Evolutionary conservation across 1,140 invertebrate genomes (phyloP).

Genomic region (Trachymyrmex septentrionalis): DNA sequence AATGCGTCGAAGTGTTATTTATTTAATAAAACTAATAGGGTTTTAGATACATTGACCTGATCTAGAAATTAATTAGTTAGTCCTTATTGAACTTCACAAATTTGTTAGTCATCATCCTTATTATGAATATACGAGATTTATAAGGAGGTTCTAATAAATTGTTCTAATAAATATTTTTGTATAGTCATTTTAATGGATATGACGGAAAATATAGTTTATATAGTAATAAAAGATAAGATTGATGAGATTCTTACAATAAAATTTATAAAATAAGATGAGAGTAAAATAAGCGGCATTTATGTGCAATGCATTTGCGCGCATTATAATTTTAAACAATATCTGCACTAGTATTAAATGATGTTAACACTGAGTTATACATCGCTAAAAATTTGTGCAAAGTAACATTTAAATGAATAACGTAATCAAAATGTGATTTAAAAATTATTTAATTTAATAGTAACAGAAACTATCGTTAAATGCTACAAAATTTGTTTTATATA

Average conservation of each 20-base stretch:
- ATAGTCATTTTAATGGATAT: too few species aligned
- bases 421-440: neutral
- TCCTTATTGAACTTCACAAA: slow-evolving; percentile 27
- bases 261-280: neutral
- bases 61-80: slow-evolving; percentile 67
- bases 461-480: neutral
- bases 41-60: neutral
- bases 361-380: neutral
- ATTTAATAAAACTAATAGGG: slow-evolving; percentile 70
- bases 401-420: slow-evolving; percentile 1
- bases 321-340: neutral
- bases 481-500: neutral
- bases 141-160: too few species aligned
- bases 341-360: neutral
- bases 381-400: neutral
- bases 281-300: neutral
- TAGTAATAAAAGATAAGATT: neutral
- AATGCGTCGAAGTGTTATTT: slow-evolving; percentile 64
- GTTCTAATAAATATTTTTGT: neutral
- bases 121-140: neutral
- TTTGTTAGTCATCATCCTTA: neutral
- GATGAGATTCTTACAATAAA: neutral
- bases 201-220: neutral
- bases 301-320: neutral
- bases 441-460: neutral